A percentile compares a stretch with the other conserved stretches of the same genome.
phyloP scores from a whole-genome alignment of 2,888 invertebrate genomes.

The Nymphalis urticae region DNA sequence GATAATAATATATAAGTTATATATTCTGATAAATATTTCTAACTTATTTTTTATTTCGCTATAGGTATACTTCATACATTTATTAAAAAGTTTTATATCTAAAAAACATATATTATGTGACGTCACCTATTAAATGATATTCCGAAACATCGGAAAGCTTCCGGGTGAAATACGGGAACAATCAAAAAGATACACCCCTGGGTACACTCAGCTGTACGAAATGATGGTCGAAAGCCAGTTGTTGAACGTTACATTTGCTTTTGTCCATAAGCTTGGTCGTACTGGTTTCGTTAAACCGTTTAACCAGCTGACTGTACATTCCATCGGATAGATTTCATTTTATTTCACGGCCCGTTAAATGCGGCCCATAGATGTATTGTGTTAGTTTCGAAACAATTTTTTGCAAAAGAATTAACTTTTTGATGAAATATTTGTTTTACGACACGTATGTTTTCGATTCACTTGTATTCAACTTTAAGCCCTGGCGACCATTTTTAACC shows the following conservation, averaged over 20 bases:
- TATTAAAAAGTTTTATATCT: not conserved
- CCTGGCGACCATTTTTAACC: no score
- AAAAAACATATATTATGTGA: not conserved
- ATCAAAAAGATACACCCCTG: conserved; percentile 52
- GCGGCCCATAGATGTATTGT: conserved; percentile 42
- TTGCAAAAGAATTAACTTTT: conserved; percentile 4
- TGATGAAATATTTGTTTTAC: not conserved
- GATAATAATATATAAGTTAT: no score
- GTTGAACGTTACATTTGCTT: conserved; percentile 21
- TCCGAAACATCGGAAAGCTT: conserved; percentile 16
- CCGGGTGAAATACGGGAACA: conserved; percentile 56
- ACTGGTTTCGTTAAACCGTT: conserved; percentile 19
- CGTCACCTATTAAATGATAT: conserved; percentile 22
- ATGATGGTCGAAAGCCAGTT: conserved; percentile 10
- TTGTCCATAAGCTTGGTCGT: conserved; percentile 4
- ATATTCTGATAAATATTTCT: no score
- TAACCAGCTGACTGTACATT: conserved; percentile 31
- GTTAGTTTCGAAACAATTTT: conserved; percentile 41
- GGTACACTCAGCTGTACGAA: conserved; percentile 33
- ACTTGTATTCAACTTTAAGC: no score
- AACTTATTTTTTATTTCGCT: no score
- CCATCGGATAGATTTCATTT: conserved; percentile 59
- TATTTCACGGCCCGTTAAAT: conserved; percentile 56
- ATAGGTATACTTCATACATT: not conserved
- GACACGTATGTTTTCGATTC: no score